Evolutionary conservation across 1,140 invertebrate species (phyloP).

Genomic region (Drosophila melanica): DNA sequence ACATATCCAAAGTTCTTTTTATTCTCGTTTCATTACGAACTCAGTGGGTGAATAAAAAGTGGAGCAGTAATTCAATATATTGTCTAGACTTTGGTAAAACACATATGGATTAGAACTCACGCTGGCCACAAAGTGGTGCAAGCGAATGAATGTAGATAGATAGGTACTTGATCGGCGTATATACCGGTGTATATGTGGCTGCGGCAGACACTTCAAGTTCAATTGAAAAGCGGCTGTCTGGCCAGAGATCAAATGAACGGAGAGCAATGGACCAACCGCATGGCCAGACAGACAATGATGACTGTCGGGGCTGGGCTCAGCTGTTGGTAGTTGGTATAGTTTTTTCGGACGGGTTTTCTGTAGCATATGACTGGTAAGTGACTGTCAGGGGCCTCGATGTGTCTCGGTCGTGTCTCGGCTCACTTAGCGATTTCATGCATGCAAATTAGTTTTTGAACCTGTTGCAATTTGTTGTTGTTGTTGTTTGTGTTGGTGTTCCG

Average conservation of each 20-base stretch:
- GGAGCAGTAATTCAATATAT: not conserved
- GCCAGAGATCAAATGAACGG: conserved; percentile 53
- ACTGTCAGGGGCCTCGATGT: conserved; percentile 50
- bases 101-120: conserved; percentile 18
- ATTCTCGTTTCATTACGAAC: not conserved
- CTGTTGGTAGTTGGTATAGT: conserved; percentile 50
- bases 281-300: conserved; percentile 68
- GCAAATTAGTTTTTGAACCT: conserved; percentile 81
- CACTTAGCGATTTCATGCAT: conserved; percentile 74
- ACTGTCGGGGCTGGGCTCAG: conserved; percentile 42
- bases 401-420: conserved; percentile 51
- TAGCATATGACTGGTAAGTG: conserved; percentile 48
- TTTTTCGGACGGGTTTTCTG: conserved; percentile 70
- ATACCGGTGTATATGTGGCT: not conserved
- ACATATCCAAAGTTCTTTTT: too few species aligned
- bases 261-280: conserved; percentile 66
- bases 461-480: conserved; percentile 68
- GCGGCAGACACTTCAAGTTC: conserved; percentile 73
- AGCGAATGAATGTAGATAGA: conserved; percentile 3
- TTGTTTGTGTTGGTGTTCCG: conserved; percentile 14
- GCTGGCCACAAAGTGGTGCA: conserved; percentile 27
- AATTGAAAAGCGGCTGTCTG: conserved; percentile 71
- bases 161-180: conserved; percentile 10
- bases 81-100: not conserved
- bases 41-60: conserved; percentile 1